phyloP scores from a whole-genome alignment of 1,140 invertebrate genomes.

The Drosophila nebulosa region DNA sequence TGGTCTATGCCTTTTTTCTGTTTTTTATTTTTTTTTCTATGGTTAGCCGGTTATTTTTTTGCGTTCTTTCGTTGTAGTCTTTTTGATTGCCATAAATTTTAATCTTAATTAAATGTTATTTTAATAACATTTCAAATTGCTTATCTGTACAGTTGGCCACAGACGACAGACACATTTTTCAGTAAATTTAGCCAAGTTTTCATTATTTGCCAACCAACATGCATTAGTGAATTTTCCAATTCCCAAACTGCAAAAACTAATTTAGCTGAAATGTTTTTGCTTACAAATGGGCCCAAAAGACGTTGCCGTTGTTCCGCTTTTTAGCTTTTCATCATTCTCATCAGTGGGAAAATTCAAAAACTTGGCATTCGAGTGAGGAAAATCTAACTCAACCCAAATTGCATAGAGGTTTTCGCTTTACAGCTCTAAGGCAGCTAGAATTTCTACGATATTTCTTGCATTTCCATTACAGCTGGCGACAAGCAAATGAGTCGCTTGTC shows the following conservation, averaged over 20 bases:
- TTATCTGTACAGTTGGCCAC: not conserved
- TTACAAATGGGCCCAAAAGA: slow-evolving; percentile 60
- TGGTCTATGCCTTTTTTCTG: slow-evolving; percentile 31
- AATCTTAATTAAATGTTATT: slow-evolving; percentile 71
- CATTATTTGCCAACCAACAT: not conserved
- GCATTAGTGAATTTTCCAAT: slow-evolving; percentile 66
- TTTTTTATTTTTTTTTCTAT: slow-evolving; percentile 12
- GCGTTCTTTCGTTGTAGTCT: slow-evolving; percentile 15
- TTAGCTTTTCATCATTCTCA: slow-evolving; percentile 66
- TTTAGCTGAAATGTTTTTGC: slow-evolving; percentile 78
- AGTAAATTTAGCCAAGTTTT: slow-evolving; percentile 14
- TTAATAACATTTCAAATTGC: slow-evolving; percentile 57
- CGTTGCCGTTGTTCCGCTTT: slow-evolving; percentile 20
- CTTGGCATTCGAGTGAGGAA: slow-evolving; percentile 46
- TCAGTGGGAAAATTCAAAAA: slow-evolving; percentile 39
- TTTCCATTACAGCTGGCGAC: slow-evolving; percentile 66
- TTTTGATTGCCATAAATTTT: slow-evolving; percentile 55
- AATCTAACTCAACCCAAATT: slow-evolving; percentile 29
- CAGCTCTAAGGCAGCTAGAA: slow-evolving; percentile 30
- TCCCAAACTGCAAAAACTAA: slow-evolving; percentile 71
- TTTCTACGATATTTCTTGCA: slow-evolving; percentile 42
- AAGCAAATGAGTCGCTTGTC: slow-evolving; percentile 53
- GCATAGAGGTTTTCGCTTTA: slow-evolving; percentile 49
- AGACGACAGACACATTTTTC: not conserved
- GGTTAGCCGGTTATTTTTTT: slow-evolving; percentile 13